Evolutionary conservation across 2,797 vertebrate species (phyloP).

Genomic region (Selene dorsalis): DNA sequence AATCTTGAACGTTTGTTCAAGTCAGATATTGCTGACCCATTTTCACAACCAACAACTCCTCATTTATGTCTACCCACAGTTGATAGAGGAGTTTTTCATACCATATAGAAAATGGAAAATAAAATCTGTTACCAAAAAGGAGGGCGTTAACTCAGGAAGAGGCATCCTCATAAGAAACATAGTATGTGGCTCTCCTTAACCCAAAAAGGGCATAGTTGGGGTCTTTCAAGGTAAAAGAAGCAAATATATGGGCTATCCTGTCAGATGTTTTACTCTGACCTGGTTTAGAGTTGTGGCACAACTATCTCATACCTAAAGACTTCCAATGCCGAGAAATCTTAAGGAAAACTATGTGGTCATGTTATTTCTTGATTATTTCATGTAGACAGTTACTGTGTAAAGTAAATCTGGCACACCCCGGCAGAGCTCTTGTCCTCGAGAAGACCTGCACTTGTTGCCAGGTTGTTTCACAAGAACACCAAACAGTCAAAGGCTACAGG

Average conservation of each 20-base stretch:
- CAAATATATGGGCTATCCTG: neutral
- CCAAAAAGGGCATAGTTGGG: neutral
- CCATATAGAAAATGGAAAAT: conserved; percentile 44
- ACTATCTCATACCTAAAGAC: conserved; percentile 10
- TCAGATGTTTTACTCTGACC: neutral
- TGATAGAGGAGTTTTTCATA: conserved; percentile 13
- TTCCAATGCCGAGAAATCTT: neutral
- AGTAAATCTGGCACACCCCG: conserved; percentile 55
- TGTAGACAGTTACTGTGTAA: conserved; percentile 28
- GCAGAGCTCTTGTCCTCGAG: conserved; percentile 44
- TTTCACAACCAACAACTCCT: conserved; percentile 1
- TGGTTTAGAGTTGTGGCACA: conserved; percentile 1
- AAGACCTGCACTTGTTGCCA: conserved; percentile 58
- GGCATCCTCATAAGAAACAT: conserved; percentile 18
- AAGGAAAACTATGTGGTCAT: conserved; percentile 6
- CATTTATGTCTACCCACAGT: neutral
- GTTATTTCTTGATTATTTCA: conserved; percentile 22
- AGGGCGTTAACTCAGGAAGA: neutral
- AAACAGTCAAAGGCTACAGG: conserved; percentile 46
- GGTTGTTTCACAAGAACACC: conserved; percentile 60
- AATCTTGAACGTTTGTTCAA: conserved; percentile 12
- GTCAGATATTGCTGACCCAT: conserved; percentile 8
- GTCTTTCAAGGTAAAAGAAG: conserved; percentile 11
- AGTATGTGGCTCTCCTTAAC: conserved; percentile 7
- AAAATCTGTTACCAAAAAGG: conserved; percentile 19